Percentiles rank a stretch among this genome's conserved stretches.
Evolutionary conservation across 2,888 invertebrate genomes (phyloP).

Genomic region (Nebria salina): DNA sequence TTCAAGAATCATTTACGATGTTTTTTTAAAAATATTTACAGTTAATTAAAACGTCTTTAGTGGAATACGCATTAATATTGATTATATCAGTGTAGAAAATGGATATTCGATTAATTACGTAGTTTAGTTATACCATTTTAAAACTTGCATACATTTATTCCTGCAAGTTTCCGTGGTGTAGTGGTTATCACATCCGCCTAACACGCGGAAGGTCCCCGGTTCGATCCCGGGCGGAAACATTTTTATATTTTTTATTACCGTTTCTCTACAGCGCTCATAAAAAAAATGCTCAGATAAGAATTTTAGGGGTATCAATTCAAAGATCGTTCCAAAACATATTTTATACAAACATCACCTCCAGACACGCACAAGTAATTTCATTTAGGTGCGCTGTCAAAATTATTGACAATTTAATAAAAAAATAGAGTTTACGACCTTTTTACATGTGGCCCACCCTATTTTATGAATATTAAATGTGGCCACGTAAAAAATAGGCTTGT

Average conservation of each 20-base stretch:
- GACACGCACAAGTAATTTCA: conserved; percentile 17
- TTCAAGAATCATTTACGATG: too few relatives aligned
- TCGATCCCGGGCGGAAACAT: conserved; percentile 89
- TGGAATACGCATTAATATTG: too few relatives aligned
- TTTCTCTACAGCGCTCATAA: conserved; percentile 39
- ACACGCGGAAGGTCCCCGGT: conserved; percentile 92
- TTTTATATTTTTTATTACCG: conserved; percentile 21
- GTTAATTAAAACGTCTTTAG: too few relatives aligned
- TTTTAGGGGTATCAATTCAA: conserved; percentile 41
- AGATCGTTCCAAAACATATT: conserved; percentile 31
- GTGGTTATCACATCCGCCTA: conserved; percentile 93
- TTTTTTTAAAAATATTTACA: too few relatives aligned
- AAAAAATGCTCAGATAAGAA: conserved; percentile 42
- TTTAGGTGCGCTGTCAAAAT: conserved; percentile 25
- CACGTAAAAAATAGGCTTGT: not conserved
- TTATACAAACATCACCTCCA: conserved; percentile 22
- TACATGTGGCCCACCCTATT: not conserved
- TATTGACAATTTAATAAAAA: conserved; percentile 43
- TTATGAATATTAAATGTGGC: not conserved
- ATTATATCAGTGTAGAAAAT: too few relatives aligned
- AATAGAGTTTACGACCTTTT: conserved; percentile 18
- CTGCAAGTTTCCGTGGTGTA: conserved; percentile 82
- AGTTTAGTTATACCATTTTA: too few relatives aligned
- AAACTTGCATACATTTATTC: not conserved
- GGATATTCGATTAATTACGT: too few relatives aligned